These are phyloP conservation scores for Tragelaphus strepsiceros DNA, from an alignment of 2,113 vertebrate genomes.

Conservation along the genomic window DNA sequence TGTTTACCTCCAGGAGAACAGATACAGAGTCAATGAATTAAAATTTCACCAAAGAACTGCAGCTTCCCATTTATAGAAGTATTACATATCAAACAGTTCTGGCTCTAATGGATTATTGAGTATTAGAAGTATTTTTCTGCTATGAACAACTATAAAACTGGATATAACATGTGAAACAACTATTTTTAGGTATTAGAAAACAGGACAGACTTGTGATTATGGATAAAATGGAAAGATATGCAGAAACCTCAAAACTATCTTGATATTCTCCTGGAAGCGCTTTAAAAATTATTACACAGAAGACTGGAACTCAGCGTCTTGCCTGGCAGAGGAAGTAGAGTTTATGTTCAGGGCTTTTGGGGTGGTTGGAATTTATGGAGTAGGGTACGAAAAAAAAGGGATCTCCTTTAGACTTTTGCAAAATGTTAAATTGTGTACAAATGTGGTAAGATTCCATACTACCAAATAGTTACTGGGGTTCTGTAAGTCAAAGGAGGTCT, in stretches of 20 bases:
- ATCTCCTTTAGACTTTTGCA: background rate
- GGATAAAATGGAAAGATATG: background rate
- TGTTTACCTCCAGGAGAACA: background rate
- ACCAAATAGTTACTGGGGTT: background rate
- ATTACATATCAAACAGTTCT: background rate
- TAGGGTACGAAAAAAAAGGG: background rate
- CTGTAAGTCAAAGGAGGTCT: background rate
- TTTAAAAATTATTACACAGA: background rate
- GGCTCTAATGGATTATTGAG: background rate
- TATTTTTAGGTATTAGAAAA: background rate
- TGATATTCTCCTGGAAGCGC: background rate
- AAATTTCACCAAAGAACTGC: background rate
- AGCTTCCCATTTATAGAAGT: background rate
- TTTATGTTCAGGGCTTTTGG: background rate
- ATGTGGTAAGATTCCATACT: background rate
- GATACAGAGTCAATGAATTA: background rate
- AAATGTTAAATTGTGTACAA: background rate
- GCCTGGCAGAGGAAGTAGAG: background rate
- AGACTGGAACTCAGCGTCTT: background rate
- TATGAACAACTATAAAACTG: background rate
- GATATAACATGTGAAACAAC: background rate
- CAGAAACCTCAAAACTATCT: background rate
- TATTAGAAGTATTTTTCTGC: background rate
- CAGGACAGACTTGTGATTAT: background rate
- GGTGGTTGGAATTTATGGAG: background rate